Conservation (phyloP, 2,113 vertebrate species). For the Atractosteus spatula region DNA sequence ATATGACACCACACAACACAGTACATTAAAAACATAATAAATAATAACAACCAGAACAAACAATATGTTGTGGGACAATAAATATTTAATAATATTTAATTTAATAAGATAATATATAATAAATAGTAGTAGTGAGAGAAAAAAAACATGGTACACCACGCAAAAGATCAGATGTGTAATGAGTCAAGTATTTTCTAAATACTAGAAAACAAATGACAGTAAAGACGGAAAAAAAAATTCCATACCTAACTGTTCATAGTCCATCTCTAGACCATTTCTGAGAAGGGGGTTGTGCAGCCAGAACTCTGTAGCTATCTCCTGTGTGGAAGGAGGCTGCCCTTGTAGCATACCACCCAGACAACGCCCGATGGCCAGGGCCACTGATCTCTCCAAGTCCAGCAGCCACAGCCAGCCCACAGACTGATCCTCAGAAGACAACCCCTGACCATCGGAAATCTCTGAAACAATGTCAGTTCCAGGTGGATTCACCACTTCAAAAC, state of each 20-base stretch:
- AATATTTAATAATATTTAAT: no score
- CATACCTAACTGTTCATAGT: slow-evolving; percentile 69
- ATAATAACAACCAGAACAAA: no score
- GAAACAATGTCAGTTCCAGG: slow-evolving; percentile 4
- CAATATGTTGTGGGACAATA: no score
- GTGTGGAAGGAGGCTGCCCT: slow-evolving; percentile 55
- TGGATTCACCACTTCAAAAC: no score
- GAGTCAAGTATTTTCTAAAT: no score
- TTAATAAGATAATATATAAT: no score
- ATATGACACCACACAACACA: no score
- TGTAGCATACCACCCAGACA: slow-evolving; percentile 74
- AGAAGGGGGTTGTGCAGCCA: slow-evolving; percentile 71
- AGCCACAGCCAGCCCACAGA: slow-evolving; percentile 69
- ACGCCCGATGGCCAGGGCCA: slow-evolving; percentile 65
- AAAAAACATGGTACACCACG: no score
- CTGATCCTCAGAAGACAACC: slow-evolving; percentile 20
- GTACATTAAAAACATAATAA: no score
- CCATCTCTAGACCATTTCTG: slow-evolving; percentile 72
- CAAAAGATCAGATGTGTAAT: no score
- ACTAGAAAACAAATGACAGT: no score
- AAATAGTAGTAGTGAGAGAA: no score
- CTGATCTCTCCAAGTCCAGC: slow-evolving; percentile 69
- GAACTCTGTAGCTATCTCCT: slow-evolving; percentile 63
- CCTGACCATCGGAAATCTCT: slow-evolving; percentile 51
- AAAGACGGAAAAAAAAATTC: not conserved